Percentiles rank a stretch among this genome's conserved stretches.
Evolutionary conservation across 1,140 invertebrate species (phyloP).

Genomic region (Eubasilissa regina): DNA sequence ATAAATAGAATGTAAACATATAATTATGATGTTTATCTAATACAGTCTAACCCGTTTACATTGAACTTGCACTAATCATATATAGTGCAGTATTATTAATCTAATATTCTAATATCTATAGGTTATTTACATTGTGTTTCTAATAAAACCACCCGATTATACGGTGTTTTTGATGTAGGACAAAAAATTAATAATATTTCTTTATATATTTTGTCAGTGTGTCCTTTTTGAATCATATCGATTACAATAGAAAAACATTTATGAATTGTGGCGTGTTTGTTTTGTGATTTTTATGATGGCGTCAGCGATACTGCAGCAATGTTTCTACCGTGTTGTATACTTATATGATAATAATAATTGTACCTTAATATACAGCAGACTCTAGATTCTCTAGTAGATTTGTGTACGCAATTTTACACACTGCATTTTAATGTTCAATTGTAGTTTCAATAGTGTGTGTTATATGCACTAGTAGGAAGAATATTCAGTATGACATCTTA

Average conservation of each 20-base stretch:
- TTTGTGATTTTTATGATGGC: too few relatives aligned
- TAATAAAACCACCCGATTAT: not conserved
- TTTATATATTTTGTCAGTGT: not conserved
- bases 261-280: too few relatives aligned
- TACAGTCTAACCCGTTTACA: constrained; percentile 37
- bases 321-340: too few relatives aligned
- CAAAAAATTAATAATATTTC: not conserved
- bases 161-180: not conserved
- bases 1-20: not conserved
- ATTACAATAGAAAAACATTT: not conserved
- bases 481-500: too few relatives aligned
- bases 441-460: too few relatives aligned
- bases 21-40: not conserved
- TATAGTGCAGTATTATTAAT: not conserved
- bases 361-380: too few relatives aligned
- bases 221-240: not conserved
- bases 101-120: constrained; percentile 14
- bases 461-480: too few relatives aligned
- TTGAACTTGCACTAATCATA: constrained; percentile 26
- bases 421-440: too few relatives aligned
- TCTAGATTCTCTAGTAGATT: too few relatives aligned
- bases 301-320: too few relatives aligned
- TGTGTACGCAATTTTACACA: too few relatives aligned
- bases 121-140: constrained; percentile 19
- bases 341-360: too few relatives aligned